These are phyloP conservation scores for Stichodactyla mertensii DNA, from an alignment of 64 coral and sea anemone species.

Conservation along the genomic window DNA sequence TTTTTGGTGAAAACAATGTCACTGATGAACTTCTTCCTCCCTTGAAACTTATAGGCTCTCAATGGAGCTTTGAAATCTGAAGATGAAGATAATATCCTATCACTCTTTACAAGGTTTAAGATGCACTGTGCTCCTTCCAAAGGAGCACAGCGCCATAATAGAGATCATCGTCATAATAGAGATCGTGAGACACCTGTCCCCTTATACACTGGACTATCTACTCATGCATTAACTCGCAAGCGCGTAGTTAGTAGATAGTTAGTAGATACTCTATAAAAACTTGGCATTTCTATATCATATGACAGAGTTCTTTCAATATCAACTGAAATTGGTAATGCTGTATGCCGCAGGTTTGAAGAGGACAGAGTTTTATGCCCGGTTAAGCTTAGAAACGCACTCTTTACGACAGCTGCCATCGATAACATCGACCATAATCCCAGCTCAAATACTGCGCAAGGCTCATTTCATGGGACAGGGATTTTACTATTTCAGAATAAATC, in stretches of 20 bases:
- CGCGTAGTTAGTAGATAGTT: no score
- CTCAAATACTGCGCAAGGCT: conserved; percentile 14
- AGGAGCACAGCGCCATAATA: no score
- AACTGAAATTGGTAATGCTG: conserved; percentile 17
- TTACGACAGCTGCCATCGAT: background rate
- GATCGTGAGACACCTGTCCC: conserved; percentile 27
- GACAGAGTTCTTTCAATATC: conserved; percentile 23
- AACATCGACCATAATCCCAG: conserved; percentile 38
- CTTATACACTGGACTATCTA: conserved; percentile 21
- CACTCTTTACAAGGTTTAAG: background rate
- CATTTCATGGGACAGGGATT: conserved; percentile 42
- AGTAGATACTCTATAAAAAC: conserved; percentile 26
- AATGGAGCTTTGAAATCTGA: background rate
- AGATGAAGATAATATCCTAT: background rate
- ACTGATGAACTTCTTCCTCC: background rate
- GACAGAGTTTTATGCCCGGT: conserved; percentile 8
- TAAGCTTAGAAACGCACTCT: conserved; percentile 5
- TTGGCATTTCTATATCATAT: conserved; percentile 40
- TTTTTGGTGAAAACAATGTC: conserved; percentile 22
- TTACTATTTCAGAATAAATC: conserved; percentile 29
- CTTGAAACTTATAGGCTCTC: background rate
- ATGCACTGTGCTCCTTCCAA: background rate
- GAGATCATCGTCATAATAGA: conserved; percentile 9
- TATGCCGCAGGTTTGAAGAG: conserved; percentile 15
- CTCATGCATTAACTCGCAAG: conserved; percentile 33